Base-by-base conservation (phyloP, 1,140 invertebrate genomes). In the Dendroctonus ponderosae region DNA sequence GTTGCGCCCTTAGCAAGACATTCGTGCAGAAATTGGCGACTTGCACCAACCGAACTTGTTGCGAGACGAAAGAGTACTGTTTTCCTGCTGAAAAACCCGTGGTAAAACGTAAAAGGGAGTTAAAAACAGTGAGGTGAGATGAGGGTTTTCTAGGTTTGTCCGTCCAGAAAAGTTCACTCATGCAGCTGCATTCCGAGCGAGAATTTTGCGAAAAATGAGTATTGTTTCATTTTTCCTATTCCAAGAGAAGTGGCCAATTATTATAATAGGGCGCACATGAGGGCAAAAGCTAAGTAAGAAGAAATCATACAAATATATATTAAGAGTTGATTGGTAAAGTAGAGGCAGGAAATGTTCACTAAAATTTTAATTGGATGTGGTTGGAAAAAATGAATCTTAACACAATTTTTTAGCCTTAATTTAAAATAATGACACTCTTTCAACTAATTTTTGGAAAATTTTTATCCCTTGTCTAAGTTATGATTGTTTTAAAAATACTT, bases 161-260 rank as follows among this genome's bases (percentile, higher is more conserved):
- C 11, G 12, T 42, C 39, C 38, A 70, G 52, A 54, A 62, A 41
- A 57, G 63, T 64, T n/a, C 62, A 68, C 15, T 72, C 68, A 42
- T 73, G 72, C 46, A 73, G 67, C 53, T 72, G 70, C 41, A 67
- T 70, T 46, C 59, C 68, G 8, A 67, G 41, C 14, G 44, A 57
- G 6, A 56, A 39, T 9, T 41, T 43, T 5, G 14, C 14, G 38
- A 70, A 70, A 56, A 69, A 57, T 72, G 61, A 60, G 43, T 62
- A 72, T 49, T 71, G 69, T 41, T 69, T 65, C 38, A 38, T 52
- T 7, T 71, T 67, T 57, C 71, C 72, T 11, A 68, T 71, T 50
- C 75, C 74, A 42, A 68, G 72, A 54, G 74, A 76, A 53, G 73
- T 73, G 11, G 70, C 69, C 12, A 76, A 76, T 59, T 75, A 75